A percentile compares a stretch with the other conserved stretches of the same genome.
phyloP scores from a whole-genome alignment of 2,113 vertebrate species.

The Indicator maculatus region DNA sequence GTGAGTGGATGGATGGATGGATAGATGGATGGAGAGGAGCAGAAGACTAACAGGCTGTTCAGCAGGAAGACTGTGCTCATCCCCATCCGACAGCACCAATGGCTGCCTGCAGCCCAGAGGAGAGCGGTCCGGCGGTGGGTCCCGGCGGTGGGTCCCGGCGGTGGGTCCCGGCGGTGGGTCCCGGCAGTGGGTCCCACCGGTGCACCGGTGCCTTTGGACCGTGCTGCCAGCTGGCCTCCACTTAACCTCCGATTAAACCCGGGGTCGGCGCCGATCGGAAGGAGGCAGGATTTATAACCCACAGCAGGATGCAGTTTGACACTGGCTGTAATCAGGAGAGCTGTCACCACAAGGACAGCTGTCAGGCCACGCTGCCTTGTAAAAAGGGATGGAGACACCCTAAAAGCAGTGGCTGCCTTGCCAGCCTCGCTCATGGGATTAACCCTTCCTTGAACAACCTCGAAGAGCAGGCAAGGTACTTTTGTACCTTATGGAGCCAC shows the following conservation, averaged over 20 bases:
- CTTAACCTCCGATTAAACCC: slow-evolving; percentile 76
- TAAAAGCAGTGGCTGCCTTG: slow-evolving; percentile 51
- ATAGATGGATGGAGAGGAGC: slow-evolving; percentile 10
- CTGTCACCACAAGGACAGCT: slow-evolving; percentile 82
- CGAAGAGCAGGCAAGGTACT: background rate
- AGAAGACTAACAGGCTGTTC: slow-evolving; percentile 31
- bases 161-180: background rate
- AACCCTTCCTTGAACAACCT: slow-evolving; percentile 42
- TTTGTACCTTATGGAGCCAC: background rate
- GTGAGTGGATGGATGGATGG: background rate
- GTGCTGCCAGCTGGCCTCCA: slow-evolving; percentile 38
- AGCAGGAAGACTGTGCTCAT: slow-evolving; percentile 3
- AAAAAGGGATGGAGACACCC: slow-evolving; percentile 73
- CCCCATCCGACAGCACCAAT: background rate
- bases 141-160: too few species aligned
- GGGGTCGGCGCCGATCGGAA: slow-evolving; percentile 71
- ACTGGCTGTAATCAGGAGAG: slow-evolving; percentile 79
- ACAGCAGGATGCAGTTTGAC: slow-evolving; percentile 73
- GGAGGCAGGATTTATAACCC: slow-evolving; percentile 79
- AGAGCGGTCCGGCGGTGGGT: background rate
- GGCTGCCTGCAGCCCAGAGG: background rate
- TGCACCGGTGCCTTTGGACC: background rate
- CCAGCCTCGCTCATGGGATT: slow-evolving; percentile 8
- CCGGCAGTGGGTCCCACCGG: background rate
- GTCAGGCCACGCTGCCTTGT: slow-evolving; percentile 70